These are phyloP conservation scores for Barnardius zonarius DNA, from an alignment of 2,113 vertebrate species.

Conservation along the genomic window DNA sequence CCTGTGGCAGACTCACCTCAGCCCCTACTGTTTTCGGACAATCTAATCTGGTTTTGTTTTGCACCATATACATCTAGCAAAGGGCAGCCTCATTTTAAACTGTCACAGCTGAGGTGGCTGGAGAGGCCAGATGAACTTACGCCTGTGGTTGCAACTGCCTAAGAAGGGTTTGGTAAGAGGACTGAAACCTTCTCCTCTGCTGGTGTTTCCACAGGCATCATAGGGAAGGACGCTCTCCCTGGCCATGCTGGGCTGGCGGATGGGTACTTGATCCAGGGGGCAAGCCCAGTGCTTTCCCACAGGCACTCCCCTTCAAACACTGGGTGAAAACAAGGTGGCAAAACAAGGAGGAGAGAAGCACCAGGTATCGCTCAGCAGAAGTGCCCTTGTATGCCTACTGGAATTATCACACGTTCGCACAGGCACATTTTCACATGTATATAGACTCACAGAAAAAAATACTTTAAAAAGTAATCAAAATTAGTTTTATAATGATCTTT, in stretches of 20 bases:
- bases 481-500: not conserved
- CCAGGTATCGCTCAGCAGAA: not conserved
- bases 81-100: conserved; percentile 45
- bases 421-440: rapidly evolving
- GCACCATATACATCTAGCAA: conserved; percentile 29
- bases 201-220: conserved; percentile 6
- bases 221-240: not conserved
- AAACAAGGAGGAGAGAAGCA: not conserved
- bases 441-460: not conserved
- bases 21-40: not conserved
- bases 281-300: not conserved
- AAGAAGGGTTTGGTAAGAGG: conserved; percentile 21
- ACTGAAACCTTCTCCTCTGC: not conserved
- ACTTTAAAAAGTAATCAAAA: not conserved
- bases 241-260: not conserved
- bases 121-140: conserved; percentile 33
- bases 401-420: not conserved
- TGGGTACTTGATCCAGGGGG: not conserved
- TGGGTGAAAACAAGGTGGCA: not conserved
- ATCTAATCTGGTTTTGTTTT: conserved; percentile 9
- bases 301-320: not conserved
- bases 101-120: not conserved
- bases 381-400: rapidly evolving
- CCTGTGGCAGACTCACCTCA: not conserved
- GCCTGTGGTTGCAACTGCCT: not conserved